Evolutionary conservation across 2,888 invertebrate species (phyloP).

Genomic region (Escarpia spicata): DNA sequence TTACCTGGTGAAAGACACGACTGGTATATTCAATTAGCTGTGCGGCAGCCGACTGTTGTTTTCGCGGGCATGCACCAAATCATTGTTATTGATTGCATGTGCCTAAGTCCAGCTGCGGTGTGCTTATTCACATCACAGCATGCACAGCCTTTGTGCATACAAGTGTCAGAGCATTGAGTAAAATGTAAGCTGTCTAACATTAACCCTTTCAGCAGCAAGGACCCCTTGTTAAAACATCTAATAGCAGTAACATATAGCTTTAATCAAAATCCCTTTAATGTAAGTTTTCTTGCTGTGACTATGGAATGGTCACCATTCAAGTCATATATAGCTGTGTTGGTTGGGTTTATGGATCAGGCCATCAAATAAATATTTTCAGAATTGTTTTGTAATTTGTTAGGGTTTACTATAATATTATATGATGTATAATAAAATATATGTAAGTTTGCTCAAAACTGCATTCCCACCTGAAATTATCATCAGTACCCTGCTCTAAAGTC

Average conservation of each 20-base stretch:
- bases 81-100: conserved; percentile 13
- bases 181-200: background rate
- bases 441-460: no score
- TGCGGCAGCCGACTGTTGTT: background rate
- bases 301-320: no score
- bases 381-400: no score
- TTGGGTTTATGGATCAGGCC: no score
- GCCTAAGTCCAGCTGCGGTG: background rate
- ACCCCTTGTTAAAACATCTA: background rate
- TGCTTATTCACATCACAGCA: background rate
- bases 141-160: background rate
- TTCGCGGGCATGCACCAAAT: background rate
- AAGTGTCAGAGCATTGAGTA: background rate
- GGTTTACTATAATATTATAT: no score
- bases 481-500: no score
- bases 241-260: background rate
- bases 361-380: no score
- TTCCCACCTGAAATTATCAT: no score
- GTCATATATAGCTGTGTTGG: no score
- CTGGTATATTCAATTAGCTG: background rate
- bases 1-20: background rate
- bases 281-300: no score
- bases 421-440: no score
- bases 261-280: no score
- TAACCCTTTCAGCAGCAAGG: background rate